Evolutionary conservation across 2,113 vertebrate genomes (phyloP), one percentile per base, ranked within the genome.

Genomic region (Forbesichthys agassizii): DNA sequence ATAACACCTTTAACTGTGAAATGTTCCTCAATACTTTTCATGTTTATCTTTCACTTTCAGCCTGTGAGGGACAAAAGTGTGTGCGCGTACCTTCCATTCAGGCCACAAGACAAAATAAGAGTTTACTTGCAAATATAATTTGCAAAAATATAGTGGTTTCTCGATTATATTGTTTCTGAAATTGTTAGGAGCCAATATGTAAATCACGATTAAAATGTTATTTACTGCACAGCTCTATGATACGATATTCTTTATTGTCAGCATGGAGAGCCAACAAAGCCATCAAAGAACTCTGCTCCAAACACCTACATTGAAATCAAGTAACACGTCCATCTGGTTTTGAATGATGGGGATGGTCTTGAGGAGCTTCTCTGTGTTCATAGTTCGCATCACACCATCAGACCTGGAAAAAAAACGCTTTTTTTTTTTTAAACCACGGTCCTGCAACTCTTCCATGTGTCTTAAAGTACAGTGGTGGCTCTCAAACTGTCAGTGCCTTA

Each of bases 311-410:
- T 97, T 98, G 85, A 98, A 97, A 86, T 97, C 96, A 5, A 98
- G 95, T 72, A 97, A 92, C 51, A 96, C 95, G 85, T 98, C 96
- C 95, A 98, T 96, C 71, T 95, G 96, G 88, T 94, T 96, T 69
- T 94, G 93, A 84, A 97, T 95, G 85, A 98, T 96, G 48, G 96
- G 95, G 86, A 97, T 94, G 63, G 95, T 98, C 92, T 95, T 97
- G 68, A 97, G 79, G 49, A 97, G 94, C 84, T 98, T 98, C 90
- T 97, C 96, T 75, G 96, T 97, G 90, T 90, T 97, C 94, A 98
- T 95, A 69, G 95, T 96, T 89, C 96, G 95, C 96, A 98, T 98
- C 64, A 98, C 94, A 58, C 96, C 96, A 82, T 97, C 96, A 77
- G 96, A 93, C 77, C 96, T 98, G 11, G 12, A 6, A 20, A 0